phyloP scores from a whole-genome alignment of 2,888 invertebrate species.

The Apamea epomidion region DNA sequence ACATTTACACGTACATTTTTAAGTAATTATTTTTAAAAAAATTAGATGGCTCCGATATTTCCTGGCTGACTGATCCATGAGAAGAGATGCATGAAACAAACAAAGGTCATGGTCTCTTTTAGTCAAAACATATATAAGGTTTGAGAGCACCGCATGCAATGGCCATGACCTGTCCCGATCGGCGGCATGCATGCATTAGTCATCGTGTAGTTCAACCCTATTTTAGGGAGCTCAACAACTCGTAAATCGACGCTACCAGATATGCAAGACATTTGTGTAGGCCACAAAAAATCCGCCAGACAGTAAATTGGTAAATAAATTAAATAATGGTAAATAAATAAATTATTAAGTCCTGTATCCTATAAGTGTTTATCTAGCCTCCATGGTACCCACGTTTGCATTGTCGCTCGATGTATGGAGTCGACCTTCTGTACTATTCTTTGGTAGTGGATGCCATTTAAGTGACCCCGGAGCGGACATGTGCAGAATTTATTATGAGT shows the following conservation, averaged over 20 bases:
- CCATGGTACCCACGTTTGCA: neutral
- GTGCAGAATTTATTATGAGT: conserved; percentile 52
- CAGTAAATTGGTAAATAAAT: neutral
- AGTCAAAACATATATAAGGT: neutral
- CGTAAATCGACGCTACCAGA: neutral
- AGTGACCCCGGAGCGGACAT: conserved; percentile 43
- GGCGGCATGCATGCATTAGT: neutral
- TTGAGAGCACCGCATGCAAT: neutral
- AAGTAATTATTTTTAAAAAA: neutral
- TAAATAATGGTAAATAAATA: neutral
- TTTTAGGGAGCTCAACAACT: neutral
- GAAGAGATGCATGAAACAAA: neutral
- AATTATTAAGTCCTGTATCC: neutral
- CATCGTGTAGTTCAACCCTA: neutral
- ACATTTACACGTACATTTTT: neutral
- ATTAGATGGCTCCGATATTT: neutral
- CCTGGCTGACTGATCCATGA: neutral
- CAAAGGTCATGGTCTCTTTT: neutral
- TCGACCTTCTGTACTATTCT: neutral
- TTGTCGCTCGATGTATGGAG: neutral
- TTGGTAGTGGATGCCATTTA: neutral
- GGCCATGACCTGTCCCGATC: neutral
- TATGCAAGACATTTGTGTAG: neutral
- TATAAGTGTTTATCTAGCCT: neutral
- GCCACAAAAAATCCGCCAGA: neutral